Evolutionary conservation across 1,140 invertebrate species (phyloP).

Genomic region (Aphidius ervi): DNA sequence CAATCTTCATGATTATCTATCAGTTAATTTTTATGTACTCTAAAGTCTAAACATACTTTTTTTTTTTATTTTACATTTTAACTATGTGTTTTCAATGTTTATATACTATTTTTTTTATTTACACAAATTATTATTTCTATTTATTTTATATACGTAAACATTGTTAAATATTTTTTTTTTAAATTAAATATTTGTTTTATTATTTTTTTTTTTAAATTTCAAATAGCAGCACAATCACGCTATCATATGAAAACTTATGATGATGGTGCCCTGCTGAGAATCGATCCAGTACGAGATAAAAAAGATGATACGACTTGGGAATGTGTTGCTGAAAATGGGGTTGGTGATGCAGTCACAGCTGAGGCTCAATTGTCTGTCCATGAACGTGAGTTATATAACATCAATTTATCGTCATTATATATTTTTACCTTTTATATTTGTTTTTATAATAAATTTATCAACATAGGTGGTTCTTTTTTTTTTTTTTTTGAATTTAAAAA

Average conservation of each 20-base stretch:
- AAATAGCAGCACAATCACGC: constrained; percentile 64
- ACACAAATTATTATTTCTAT: not conserved
- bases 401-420: not conserved
- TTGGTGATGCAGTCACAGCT: constrained; percentile 87
- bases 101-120: not conserved
- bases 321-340: constrained; percentile 94
- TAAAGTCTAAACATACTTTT: too few relatives aligned
- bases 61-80: constrained; percentile 1
- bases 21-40: not conserved
- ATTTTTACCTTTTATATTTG: constrained; percentile 1
- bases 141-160: not conserved
- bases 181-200: constrained; percentile 1
- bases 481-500: too few relatives aligned
- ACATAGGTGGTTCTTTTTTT: too few relatives aligned
- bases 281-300: constrained; percentile 79
- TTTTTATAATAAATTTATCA: too few relatives aligned
- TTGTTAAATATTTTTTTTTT: not conserved
- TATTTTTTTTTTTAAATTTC: constrained; percentile 21
- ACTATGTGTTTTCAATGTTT: not conserved
- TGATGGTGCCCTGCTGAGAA: constrained; percentile 79
- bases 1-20: not conserved
- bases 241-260: constrained; percentile 67
- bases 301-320: constrained; percentile 90
- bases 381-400: constrained; percentile 65
- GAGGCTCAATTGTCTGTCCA: constrained; percentile 83